These are phyloP conservation scores for Pelvicachromis taeniatus DNA, from an alignment of 2,113 vertebrate genomes.

Conservation along the genomic window DNA sequence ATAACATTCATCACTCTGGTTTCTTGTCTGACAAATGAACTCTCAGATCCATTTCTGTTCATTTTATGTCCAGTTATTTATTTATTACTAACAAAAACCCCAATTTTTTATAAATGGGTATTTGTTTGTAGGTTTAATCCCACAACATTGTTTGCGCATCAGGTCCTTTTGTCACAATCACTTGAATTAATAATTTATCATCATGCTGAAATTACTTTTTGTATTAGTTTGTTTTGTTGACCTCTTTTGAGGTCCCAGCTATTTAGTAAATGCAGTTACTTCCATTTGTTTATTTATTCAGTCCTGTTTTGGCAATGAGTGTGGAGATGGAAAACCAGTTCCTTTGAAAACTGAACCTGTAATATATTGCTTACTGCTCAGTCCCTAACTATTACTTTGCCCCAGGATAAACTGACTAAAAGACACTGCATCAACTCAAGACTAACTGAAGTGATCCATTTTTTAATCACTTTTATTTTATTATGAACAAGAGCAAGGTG, in stretches of 20 bases:
- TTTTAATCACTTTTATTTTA: background rate
- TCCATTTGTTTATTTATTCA: background rate
- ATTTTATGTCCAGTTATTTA: background rate
- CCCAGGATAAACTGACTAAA: background rate
- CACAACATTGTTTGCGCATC: background rate
- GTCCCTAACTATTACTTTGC: background rate
- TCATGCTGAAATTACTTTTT: background rate
- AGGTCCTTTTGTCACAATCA: background rate
- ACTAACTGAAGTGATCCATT: background rate
- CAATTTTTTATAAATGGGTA: fast-evolving
- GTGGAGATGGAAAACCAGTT: background rate
- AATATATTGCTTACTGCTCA: background rate
- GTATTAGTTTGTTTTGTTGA: background rate
- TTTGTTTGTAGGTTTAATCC: background rate
- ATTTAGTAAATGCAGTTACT: background rate
- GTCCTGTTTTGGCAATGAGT: background rate
- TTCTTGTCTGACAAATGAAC: background rate
- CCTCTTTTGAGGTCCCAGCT: background rate
- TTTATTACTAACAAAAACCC: fast-evolving
- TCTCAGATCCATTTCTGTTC: background rate
- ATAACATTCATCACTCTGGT: background rate
- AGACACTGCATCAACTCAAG: background rate
- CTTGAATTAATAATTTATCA: background rate
- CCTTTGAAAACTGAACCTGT: background rate
- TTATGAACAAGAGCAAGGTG: background rate